Base-by-base conservation (phyloP, 2,888 invertebrate species). In the Chymomyza procnemis region DNA sequence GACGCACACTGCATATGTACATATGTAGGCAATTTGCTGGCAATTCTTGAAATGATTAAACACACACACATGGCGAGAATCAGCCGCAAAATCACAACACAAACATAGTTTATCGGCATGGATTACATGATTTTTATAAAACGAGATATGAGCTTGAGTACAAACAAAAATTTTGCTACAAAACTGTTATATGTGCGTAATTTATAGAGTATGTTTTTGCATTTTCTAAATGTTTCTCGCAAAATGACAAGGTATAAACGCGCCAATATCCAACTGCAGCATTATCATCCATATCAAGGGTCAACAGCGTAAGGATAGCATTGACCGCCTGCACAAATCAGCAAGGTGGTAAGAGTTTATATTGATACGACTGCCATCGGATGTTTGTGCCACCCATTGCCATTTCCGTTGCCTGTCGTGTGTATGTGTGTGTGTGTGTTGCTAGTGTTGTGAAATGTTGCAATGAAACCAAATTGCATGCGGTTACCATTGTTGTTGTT, bases 381-480 rank as follows among this genome's bases (percentile, higher is more conserved):
- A 12, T n/a, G 34, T 12, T 12, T 12, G 34, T 41, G 34, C 34
- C 34, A 12, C 9, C 4, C 12, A 41, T 41, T 41, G 50, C 50
- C 50, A 18, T 19, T 50, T 50, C 50, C 50, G 18, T 50, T 50
- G 14, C 3, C 3, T 47, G 50, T 18, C 6, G 6, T 50, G n/a
- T n/a, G n/a, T n/a, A n/a, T n/a, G n/a, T n/a, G n/a, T n/a, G n/a
- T n/a, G n/a, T n/a, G n/a, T n/a, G n/a, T 19, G 50, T 50, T 50
- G 50, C 9, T 26, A 26, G 26, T 26, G 26, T 26, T 41, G 34
- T 12, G 34, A 41, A 41, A 41, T 41, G 34, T 41, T 12, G 34
- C 34, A 41, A 41, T 41, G 34, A 50, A 50, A 50, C 50, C 19
- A 19, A 50, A 50, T 50, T 50, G 16, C 50, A 63, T 66, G 64